Evolutionary conservation across 1,140 invertebrate species (phyloP).

Genomic region (Monomorium pharaonis): DNA sequence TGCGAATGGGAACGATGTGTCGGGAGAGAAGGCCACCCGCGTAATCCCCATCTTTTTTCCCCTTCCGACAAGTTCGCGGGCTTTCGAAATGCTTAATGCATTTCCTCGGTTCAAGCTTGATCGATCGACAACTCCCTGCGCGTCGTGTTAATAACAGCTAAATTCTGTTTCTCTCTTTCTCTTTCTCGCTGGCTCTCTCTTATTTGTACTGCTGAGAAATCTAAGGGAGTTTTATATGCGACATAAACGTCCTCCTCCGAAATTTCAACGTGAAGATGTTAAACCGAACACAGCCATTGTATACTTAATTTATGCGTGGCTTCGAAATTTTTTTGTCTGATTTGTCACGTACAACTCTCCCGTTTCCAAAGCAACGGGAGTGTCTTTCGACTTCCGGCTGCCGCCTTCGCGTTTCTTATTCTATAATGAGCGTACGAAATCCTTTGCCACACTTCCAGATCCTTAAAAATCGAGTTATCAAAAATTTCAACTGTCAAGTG

Average conservation of each 20-base stretch:
- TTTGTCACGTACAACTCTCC: neutral
- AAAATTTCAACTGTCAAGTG: neutral
- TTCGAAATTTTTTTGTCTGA: constrained; percentile 1
- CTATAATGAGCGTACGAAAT: neutral
- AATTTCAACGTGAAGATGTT: neutral
- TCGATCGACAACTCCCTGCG: neutral
- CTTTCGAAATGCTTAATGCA: constrained; percentile 20
- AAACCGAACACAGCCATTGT: neutral
- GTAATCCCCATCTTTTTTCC: neutral
- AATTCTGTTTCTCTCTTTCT: neutral
- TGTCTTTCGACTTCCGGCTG: constrained; percentile 30
- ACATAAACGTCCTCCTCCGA: neutral
- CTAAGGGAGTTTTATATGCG: neutral
- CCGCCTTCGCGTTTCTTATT: neutral
- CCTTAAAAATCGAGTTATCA: neutral
- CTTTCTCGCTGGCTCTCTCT: neutral
- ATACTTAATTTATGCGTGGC: constrained; percentile 20
- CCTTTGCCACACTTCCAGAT: neutral
- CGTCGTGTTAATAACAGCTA: constrained; percentile 1
- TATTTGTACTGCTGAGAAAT: neutral
- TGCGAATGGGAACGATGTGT: constrained; percentile 22
- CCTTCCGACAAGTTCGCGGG: neutral
- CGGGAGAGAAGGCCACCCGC: neutral
- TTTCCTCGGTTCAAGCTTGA: constrained; percentile 30
- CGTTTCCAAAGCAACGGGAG: neutral